Evolutionary conservation across 2,888 invertebrate species (phyloP), one percentile per base, ranked within the genome.

Genomic region (Pasiphila rectangulata): DNA sequence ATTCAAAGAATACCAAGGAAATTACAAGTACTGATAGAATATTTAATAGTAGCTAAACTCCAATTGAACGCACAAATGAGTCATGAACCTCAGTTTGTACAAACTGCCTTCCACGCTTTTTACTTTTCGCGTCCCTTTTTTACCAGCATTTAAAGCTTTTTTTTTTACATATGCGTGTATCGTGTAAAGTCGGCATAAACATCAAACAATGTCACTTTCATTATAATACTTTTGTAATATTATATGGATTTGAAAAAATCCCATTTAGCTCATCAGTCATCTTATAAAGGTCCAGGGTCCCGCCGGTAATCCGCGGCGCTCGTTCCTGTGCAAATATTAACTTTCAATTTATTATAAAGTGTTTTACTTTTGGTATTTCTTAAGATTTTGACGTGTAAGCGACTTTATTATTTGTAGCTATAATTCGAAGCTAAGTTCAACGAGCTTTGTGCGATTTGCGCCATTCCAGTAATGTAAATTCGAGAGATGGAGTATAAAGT

Each of bases 401-500:
- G 30, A 21, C 4, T 21, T n/a, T 29, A 29, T 35, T 25, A 35
- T 40, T 46, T 21, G 13, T 16, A 19, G 15, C 12, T 39, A 38
- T n/a, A n/a, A n/a, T 19, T 30, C 12, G 17, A 21, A 32, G 43
- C 34, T 27, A 43, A 43, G 48, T 39, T 48, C 35, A 32, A 13
- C 23, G 38, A 38, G 42, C 38, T 39, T 27, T 34, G 34, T 23
- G 25, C 27, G 32, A 37, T 36, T 35, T 32, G 32, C 21, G 42
- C 38, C 32, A 32, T 27, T 13, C 13, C 27, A 13, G 9, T 27
- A 29, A 46, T 42, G 35, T 48, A 39, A 35, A 43, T 43, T 17
- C 25, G 27, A 7, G 20, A 38, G 34, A 47, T 47, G 46, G 20
- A 34, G 20, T 38, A 42, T 48, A 43, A 38, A 38, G 17, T 42